Base-by-base conservation (phyloP, 2,113 vertebrate genomes). In the Leptobrachium leishanense region DNA sequence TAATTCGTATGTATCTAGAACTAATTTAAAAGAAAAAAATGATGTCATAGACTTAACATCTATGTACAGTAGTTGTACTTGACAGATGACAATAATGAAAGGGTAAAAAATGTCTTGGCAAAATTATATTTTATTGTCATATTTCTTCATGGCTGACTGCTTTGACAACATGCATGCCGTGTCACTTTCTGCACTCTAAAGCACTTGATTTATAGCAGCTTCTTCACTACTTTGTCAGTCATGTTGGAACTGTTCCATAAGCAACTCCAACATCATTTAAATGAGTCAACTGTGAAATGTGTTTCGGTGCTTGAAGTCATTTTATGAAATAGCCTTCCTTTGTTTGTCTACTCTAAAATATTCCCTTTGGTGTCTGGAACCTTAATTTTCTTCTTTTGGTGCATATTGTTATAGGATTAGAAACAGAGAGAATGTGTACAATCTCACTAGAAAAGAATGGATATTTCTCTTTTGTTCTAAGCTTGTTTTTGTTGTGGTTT, bases 91-190 rank as follows among this genome's bases (percentile, higher is more conserved):
- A 59, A 59, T 59, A 59, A 15, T 13, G 10, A 59, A 59, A 59
- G 55, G 55, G 3, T 59, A 12, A 50, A 50, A 50, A 50, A 50
- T 5, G 46, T 50, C 46, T 50, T 50, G 46, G 46, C 1, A 59
- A 59, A 59, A 59, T 59, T 59, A 59, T 12, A 59, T 59, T 59
- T 12, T 59, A 59, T 59, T 59, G 55, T 59, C 55, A 59, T 59
- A 54, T 59, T 59, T 59, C 13, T 15, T 15, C 55, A 59, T 59
- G 55, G 55, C 55, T 59, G 9, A 59, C 3, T 59, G 55, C 3
- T 12, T 59, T 59, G 55, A 59, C 55, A 59, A 12, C 55, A 59
- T 59, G 3, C 55, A 12, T 13, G 13, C 55, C 55, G 2, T 59
- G 55, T 59, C 13, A 59, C 55, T 59, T 59, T 59, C 13, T 15